Evolutionary conservation across 2,113 vertebrate genomes (phyloP).

Genomic region (Phalacrocorax aristotelis): DNA sequence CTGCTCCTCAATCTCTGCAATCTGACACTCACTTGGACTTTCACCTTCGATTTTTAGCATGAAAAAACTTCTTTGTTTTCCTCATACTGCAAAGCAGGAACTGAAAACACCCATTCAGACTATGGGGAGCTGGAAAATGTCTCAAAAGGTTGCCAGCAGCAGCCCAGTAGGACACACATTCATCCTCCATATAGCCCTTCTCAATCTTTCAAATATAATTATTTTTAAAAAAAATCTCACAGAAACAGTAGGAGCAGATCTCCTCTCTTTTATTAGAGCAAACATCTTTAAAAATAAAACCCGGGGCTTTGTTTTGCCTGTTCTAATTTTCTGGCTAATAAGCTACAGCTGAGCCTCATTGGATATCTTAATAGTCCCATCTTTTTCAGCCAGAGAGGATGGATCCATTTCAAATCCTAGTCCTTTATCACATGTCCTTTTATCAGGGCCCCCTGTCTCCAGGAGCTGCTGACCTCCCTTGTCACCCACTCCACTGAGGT

Average conservation of each 20-base stretch:
- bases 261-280: conserved; percentile 52
- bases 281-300: conserved; percentile 66
- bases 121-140: not conserved
- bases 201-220: conserved; percentile 57
- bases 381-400: not conserved
- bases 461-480: not conserved
- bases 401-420: not conserved
- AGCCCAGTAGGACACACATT: not conserved
- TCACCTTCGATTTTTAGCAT: not conserved
- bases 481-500: rapidly evolving
- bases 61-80: not conserved
- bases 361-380: conserved; percentile 56
- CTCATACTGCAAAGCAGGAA: not conserved
- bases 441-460: rapidly evolving
- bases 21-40: no score
- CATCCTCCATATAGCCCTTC: not conserved
- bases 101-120: not conserved
- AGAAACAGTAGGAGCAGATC: conserved; percentile 33
- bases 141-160: not conserved
- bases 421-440: not conserved
- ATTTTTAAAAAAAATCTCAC: not conserved
- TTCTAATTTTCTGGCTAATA: conserved; percentile 73
- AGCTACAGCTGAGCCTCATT: conserved; percentile 65
- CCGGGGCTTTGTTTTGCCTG: conserved; percentile 62
- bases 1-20: not conserved